phyloP scores from a whole-genome alignment of 2,888 invertebrate species.

The Tinea semifulvella region DNA sequence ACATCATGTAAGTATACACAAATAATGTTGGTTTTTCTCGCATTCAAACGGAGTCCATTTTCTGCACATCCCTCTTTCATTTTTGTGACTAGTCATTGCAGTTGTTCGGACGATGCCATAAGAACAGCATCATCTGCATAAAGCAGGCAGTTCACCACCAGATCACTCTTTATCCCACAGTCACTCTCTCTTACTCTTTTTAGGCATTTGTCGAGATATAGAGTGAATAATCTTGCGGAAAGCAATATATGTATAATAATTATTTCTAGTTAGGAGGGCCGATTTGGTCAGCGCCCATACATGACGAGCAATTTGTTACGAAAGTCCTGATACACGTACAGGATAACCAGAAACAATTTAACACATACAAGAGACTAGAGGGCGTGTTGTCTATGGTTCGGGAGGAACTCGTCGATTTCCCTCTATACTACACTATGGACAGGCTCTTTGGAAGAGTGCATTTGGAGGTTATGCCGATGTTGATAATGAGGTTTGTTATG shows the following conservation, averaged over 20 bases:
- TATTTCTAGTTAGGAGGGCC: conserved; percentile 87
- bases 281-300: conserved; percentile 90
- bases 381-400: conserved; percentile 83
- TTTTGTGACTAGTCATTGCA: too few species aligned
- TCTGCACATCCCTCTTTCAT: too few species aligned
- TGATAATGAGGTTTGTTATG: conserved; percentile 68
- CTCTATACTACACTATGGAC: conserved; percentile 88
- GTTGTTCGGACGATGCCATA: too few species aligned
- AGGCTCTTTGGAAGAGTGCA: conserved; percentile 79
- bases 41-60: too few species aligned
- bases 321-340: conserved; percentile 66
- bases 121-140: too few species aligned
- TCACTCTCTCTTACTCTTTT: too few species aligned
- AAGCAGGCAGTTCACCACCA: too few species aligned
- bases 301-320: conserved; percentile 79
- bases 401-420: conserved; percentile 85
- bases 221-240: too few species aligned
- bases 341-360: conserved; percentile 52
- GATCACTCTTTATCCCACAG: too few species aligned
- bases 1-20: conserved; percentile 76
- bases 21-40: too few species aligned
- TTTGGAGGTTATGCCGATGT: conserved; percentile 74
- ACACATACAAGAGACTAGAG: conserved; percentile 77
- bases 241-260: not conserved
- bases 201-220: too few species aligned